Conservation (phyloP, 2,797 vertebrate genomes). For the Calcarius lapponicus region DNA sequence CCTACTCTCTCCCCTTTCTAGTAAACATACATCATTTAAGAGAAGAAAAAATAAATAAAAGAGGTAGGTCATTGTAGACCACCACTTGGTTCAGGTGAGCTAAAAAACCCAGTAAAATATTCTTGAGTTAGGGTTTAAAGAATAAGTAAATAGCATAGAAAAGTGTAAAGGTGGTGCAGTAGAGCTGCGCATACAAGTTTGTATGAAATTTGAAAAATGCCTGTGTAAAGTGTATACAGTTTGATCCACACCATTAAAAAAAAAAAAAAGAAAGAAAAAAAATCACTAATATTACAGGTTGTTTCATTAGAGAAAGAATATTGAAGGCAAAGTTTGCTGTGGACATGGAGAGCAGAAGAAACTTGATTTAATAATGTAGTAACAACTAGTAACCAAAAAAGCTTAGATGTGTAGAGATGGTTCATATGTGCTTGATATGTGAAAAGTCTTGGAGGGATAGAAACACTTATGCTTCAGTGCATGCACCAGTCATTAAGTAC, state of each 20-base stretch:
- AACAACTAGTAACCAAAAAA: neutral
- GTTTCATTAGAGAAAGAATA: neutral
- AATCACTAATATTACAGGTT: neutral
- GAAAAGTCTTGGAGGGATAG: neutral
- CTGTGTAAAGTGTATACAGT: neutral
- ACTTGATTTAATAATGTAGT: neutral
- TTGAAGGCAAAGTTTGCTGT: neutral
- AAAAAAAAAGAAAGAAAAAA: neutral
- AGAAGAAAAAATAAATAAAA: neutral
- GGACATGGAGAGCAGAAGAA: neutral
- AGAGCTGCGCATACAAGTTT: neutral
- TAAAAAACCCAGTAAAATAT: neutral
- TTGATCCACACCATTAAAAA: neutral
- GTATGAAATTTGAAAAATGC: neutral
- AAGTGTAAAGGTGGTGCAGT: neutral
- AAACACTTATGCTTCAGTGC: neutral
- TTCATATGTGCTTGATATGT: neutral
- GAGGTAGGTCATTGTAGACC: neutral
- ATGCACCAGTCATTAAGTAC: neutral
- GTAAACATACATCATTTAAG: neutral
- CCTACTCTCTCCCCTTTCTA: neutral
- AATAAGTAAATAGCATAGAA: neutral
- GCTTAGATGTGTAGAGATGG: neutral
- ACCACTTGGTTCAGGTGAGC: neutral
- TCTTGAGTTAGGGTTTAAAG: neutral